These are phyloP conservation scores for Echiichthys vipera DNA, from an alignment of 2,797 vertebrate genomes.

Conservation along the genomic window DNA sequence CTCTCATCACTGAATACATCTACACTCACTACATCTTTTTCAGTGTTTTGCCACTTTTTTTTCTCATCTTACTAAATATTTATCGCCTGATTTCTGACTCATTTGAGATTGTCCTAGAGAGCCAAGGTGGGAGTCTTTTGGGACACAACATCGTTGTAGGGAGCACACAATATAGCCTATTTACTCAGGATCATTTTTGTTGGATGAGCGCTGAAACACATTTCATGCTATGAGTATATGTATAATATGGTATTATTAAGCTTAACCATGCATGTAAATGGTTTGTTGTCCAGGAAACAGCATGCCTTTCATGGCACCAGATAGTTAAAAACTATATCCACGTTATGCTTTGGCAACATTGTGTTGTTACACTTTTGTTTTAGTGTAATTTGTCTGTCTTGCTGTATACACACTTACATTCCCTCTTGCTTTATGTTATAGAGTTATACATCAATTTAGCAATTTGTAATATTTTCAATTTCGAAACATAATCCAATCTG, in stretches of 20 bases:
- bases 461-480: constrained; percentile 10
- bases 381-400: background rate
- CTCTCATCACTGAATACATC: constrained; percentile 30
- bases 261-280: background rate
- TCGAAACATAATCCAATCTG: constrained; percentile 3
- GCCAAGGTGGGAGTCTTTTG: background rate
- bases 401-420: background rate
- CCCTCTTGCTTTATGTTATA: background rate
- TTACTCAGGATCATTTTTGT: background rate
- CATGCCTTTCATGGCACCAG: background rate
- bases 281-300: background rate
- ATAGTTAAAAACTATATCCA: background rate
- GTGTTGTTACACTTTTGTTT: background rate
- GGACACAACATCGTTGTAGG: background rate
- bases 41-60: background rate
- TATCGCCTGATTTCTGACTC: background rate
- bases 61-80: background rate
- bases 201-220: background rate
- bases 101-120: background rate
- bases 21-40: too few relatives aligned
- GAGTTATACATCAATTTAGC: background rate
- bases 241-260: constrained; percentile 6
- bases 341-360: background rate
- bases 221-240: background rate
- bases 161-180: background rate